Percentiles rank a stretch among this genome's conserved stretches.
These are phyloP conservation scores for Drosophila burlai DNA, from an alignment of 1,140 invertebrate genomes.

Conservation along the genomic window DNA sequence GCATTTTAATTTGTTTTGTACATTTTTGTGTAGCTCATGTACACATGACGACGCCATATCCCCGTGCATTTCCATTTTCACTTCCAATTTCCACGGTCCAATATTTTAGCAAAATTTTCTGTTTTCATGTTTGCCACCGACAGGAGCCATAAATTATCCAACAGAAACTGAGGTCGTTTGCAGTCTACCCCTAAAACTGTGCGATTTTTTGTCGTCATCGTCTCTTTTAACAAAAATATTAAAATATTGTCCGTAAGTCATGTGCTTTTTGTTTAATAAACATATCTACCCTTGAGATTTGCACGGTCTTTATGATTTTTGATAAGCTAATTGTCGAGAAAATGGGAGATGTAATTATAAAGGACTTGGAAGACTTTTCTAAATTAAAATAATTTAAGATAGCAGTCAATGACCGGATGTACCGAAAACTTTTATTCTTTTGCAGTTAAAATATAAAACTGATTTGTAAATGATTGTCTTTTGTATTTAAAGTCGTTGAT, in stretches of 20 bases:
- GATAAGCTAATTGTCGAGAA: neutral
- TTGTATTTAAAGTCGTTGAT: too few species aligned
- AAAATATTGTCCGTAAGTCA: neutral
- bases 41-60: conserved; percentile 23
- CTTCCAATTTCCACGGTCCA: conserved; percentile 26
- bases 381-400: too few species aligned
- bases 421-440: too few species aligned
- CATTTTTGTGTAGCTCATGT: conserved; percentile 59
- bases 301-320: neutral
- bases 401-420: too few species aligned
- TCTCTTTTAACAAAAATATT: conserved; percentile 3
- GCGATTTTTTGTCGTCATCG: conserved; percentile 16
- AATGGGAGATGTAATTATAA: too few species aligned
- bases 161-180: conserved; percentile 37
- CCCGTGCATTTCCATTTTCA: conserved; percentile 54
- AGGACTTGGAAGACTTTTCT: too few species aligned
- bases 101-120: conserved; percentile 36
- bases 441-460: too few species aligned
- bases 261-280: conserved; percentile 5
- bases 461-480: too few species aligned
- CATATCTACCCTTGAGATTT: neutral
- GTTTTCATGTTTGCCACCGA: conserved; percentile 65
- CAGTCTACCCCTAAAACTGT: conserved; percentile 6
- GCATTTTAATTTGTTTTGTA: conserved; percentile 63
- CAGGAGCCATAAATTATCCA: conserved; percentile 63